A percentile compares a stretch with the other conserved stretches of the same genome.
phyloP scores from a whole-genome alignment of 2,797 vertebrate species.

The Tragelaphus eurycerus region DNA sequence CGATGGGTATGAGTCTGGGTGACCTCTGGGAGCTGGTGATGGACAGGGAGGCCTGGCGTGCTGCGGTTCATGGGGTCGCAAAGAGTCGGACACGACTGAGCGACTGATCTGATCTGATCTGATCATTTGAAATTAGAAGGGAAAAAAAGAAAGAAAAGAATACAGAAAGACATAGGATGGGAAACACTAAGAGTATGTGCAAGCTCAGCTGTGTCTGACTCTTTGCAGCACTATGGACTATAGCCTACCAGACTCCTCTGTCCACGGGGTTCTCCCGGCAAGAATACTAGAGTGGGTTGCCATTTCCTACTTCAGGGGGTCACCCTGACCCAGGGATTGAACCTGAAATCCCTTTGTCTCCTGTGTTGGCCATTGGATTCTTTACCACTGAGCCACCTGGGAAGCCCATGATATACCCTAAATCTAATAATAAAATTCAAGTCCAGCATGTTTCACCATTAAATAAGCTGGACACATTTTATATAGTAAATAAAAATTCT shows the following conservation, averaged over 20 bases:
- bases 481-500: background rate
- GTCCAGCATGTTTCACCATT: background rate
- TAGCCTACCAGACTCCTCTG: background rate
- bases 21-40: no score
- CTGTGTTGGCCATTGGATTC: background rate
- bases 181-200: background rate
- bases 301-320: background rate
- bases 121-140: conserved; percentile 10
- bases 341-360: background rate
- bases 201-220: background rate
- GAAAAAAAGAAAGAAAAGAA: background rate
- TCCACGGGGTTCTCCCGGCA: background rate
- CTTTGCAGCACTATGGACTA: background rate
- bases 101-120: no score
- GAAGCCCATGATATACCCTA: background rate
- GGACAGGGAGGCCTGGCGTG: no score
- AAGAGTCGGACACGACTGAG: no score
- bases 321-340: accelerated
- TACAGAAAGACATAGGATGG: background rate
- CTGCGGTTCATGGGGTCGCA: no score
- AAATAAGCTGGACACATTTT: conserved; percentile 6
- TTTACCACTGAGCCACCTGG: background rate
- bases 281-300: background rate
- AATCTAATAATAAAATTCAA: conserved; percentile 36
- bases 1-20: no score